Evolutionary conservation across 2,888 invertebrate species (phyloP), one percentile per base, ranked within the genome.

Genomic region (Poecilobothrus nobilitatus): DNA sequence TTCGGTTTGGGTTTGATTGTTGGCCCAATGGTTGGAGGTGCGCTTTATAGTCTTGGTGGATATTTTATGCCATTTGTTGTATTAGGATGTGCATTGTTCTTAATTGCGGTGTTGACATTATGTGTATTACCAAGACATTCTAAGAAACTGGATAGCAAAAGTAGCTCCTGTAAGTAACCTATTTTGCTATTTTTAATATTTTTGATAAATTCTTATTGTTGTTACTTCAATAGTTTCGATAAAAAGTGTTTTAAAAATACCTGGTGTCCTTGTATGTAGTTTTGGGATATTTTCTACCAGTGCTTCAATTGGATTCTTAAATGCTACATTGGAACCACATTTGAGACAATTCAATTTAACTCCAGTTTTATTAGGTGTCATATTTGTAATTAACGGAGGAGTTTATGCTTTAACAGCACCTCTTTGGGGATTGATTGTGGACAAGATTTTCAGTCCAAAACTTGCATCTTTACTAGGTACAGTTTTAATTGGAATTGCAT

Each of bases 21-120:
- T 1, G 96, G 96, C 0, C 96, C 96, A 0, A 92, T 92, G 0
- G 86, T 96, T 12, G 96, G 96, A 1, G 95, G 95, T 0, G 89
- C 91, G 0, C 84, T 96, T 0, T 96, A 90, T 78, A 86, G 88
- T 77, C 76, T 87, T 10, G 93, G 92, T 2, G 93, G 93, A 0
- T 94, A 90, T 78, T 86, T 87, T 0, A 84, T 91, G 6, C 94
- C 94, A 0, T 95, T 95, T 76, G 90, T 88, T 0, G 89, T 92
- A 0, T 85, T 93, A 72, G 94, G 94, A 0, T 86, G 86, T 0
- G 84, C 89, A 0, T 83, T 94, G 0, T 89, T 93, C 77, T 79
- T 88, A n/a, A 88, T 91, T 0, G 91, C 92, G 3, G 81, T 92
- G 63, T 84, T 91, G 80, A 90, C 91, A 67, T 88, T 87, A 71